Conservation (phyloP, 2,888 invertebrate species). For the Chironomus tentans region DNA sequence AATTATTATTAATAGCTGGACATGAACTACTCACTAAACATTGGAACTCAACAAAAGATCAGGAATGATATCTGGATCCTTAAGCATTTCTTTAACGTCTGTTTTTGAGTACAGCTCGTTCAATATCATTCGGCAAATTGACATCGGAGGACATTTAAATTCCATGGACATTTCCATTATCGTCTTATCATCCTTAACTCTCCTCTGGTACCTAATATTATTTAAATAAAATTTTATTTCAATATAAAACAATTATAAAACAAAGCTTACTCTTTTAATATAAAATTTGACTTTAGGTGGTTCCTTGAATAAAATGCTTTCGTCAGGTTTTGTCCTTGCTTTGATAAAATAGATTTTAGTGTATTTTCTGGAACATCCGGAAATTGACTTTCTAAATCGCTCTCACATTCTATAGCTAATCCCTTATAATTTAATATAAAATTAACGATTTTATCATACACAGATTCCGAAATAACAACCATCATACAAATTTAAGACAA, state of each 20-base stretch:
- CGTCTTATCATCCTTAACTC: conserved; percentile 29
- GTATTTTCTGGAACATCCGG: conserved; percentile 49
- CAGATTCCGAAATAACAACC: conserved; percentile 29
- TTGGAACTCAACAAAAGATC: conserved; percentile 36
- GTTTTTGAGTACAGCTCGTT: conserved; percentile 36
- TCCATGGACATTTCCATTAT: conserved; percentile 35
- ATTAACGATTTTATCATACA: conserved; percentile 47
- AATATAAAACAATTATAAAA: no score
- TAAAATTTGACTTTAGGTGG: conserved; percentile 46
- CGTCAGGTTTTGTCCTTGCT: conserved; percentile 48
- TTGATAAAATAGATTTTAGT: conserved; percentile 59
- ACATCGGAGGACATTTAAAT: conserved; percentile 35
- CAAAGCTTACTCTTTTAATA: conserved; percentile 43
- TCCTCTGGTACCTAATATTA: conserved; percentile 32
- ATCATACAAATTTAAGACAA: conserved; percentile 21
- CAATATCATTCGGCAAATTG: conserved; percentile 36
- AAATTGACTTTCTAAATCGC: conserved; percentile 49
- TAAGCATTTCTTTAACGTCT: conserved; percentile 35
- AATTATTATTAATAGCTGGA: neutral
- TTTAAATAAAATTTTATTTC: no score
- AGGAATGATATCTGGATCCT: conserved; percentile 36
- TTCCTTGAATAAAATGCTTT: conserved; percentile 52
- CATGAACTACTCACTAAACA: conserved; percentile 29
- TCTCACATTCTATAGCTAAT: conserved; percentile 51
- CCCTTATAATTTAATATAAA: conserved; percentile 50